Conservation (phyloP, 1,140 invertebrate species). For the Halyomorpha halys region DNA sequence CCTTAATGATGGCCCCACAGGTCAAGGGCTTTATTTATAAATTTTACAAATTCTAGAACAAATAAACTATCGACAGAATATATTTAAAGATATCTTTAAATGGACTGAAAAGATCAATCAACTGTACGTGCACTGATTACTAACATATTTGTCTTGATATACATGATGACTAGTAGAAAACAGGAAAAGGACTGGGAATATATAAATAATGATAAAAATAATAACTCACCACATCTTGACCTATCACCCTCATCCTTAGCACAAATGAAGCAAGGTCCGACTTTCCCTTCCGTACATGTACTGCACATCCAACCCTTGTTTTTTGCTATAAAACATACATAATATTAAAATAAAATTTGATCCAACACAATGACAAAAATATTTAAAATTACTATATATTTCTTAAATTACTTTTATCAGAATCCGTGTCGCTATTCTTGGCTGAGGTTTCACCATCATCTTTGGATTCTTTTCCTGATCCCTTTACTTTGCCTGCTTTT, state of each 20-base stretch:
- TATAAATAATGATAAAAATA: neutral
- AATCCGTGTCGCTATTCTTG: neutral
- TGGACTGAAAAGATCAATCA: no score
- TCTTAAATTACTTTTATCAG: constrained; percentile 30
- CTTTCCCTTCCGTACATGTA: constrained; percentile 38
- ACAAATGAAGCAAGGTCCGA: constrained; percentile 41
- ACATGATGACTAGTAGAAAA: neutral
- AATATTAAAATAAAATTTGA: neutral
- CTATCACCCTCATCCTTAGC: constrained; percentile 36
- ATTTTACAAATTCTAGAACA: no score
- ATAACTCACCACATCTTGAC: constrained; percentile 30
- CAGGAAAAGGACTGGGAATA: neutral
- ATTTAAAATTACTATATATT: no score
- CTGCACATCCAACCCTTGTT: constrained; percentile 34
- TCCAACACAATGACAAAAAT: neutral
- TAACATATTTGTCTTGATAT: no score
- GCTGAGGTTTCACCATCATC: constrained; percentile 2
- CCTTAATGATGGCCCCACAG: no score
- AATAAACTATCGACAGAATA: no score
- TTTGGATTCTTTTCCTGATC: neutral
- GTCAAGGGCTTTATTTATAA: no score
- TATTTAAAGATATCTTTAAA: no score
- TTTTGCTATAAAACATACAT: constrained; percentile 13
- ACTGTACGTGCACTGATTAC: no score
- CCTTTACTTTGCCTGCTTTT: neutral